Conservation (phyloP, 2,113 vertebrate species). For the Collichthys lucidus region DNA sequence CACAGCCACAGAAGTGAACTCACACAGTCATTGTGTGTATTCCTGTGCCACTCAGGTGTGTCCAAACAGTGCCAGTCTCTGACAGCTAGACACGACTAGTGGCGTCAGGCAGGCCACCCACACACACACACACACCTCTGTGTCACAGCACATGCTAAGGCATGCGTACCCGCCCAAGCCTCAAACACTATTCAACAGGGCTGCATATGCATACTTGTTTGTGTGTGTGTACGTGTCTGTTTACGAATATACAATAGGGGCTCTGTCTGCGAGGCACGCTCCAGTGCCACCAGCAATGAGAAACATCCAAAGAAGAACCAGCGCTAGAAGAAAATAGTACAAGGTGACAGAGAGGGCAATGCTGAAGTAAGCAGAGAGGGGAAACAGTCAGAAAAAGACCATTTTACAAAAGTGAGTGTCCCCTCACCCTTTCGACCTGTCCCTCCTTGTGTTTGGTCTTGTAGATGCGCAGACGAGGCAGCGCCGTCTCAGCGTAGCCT, state of each 20-base stretch:
- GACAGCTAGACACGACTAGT: slow-evolving; percentile 86
- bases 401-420: slow-evolving; percentile 2
- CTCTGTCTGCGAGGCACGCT: slow-evolving; percentile 74
- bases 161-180: slow-evolving; percentile 56
- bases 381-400: neutral
- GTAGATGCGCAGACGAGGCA: slow-evolving; percentile 91
- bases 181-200: slow-evolving; percentile 37
- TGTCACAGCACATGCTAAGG: slow-evolving; percentile 64
- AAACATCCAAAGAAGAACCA: slow-evolving; percentile 71
- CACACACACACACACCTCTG: slow-evolving; percentile 31
- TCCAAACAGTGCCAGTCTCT: slow-evolving; percentile 85
- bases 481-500: slow-evolving; percentile 86
- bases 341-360: slow-evolving; percentile 53
- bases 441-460: slow-evolving; percentile 95
- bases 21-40: slow-evolving; percentile 75
- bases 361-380: neutral
- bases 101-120: slow-evolving; percentile 86
- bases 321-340: slow-evolving; percentile 17
- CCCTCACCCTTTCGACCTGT: slow-evolving; percentile 94
- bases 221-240: slow-evolving; percentile 68
- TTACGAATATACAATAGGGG: slow-evolving; percentile 76
- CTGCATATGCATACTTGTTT: slow-evolving; percentile 65
- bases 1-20: slow-evolving; percentile 37
- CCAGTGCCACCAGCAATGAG: slow-evolving; percentile 75
- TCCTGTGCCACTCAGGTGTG: slow-evolving; percentile 85